A percentile compares a stretch with the other conserved stretches of the same genome.
Evolutionary conservation across 2,113 vertebrate genomes (phyloP).

Genomic region (Brevimyrus niger): DNA sequence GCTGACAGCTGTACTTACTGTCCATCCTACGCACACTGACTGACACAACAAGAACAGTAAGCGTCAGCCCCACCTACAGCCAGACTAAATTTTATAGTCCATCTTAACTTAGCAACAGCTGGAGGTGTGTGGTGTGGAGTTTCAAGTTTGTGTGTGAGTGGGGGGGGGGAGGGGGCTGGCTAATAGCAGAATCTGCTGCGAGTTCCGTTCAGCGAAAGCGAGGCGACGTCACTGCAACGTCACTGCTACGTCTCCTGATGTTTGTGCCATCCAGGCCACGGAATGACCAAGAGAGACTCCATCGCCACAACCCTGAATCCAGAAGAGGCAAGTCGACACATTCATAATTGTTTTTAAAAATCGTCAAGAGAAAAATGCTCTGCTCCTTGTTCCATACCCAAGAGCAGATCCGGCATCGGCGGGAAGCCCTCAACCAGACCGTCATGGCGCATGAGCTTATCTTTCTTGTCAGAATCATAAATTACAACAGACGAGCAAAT

Average conservation of each 20-base stretch:
- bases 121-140: not conserved
- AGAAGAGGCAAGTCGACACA: not conserved
- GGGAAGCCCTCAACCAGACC: not conserved
- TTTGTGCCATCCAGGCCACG: not conserved
- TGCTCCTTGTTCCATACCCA: not conserved
- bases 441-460: not conserved
- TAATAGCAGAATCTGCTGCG: not conserved
- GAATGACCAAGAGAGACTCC: not conserved
- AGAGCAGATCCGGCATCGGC: not conserved
- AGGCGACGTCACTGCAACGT: not conserved
- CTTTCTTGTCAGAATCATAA: not conserved
- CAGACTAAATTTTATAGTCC: not conserved
- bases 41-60: not conserved
- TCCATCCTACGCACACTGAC: not conserved
- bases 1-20: not conserved
- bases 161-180: not conserved
- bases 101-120: not conserved
- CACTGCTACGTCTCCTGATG: too few relatives aligned
- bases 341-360: not conserved
- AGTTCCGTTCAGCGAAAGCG: not conserved
- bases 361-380: not conserved
- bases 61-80: not conserved
- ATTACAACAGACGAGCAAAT: not conserved
- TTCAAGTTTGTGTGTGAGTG: not conserved
- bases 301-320: not conserved